These are phyloP conservation scores for Hemiprocne comata DNA, from an alignment of 2,113 vertebrate species.

Conservation along the genomic window DNA sequence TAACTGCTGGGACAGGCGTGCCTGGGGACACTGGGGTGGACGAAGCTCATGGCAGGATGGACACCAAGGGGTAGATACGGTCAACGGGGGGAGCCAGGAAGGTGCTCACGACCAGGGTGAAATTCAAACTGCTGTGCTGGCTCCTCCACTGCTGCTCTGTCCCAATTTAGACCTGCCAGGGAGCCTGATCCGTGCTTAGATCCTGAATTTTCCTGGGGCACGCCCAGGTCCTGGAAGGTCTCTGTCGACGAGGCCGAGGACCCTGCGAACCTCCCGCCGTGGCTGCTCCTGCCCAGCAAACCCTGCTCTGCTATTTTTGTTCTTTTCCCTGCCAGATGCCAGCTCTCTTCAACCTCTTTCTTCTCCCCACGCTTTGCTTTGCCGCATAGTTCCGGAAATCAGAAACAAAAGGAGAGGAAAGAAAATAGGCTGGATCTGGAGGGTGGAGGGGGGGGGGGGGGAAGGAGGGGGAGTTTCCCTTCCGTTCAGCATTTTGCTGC, in stretches of 20 bases:
- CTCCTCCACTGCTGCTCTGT: no score
- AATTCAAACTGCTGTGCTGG: not conserved
- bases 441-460: no score
- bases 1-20: no score
- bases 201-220: not conserved
- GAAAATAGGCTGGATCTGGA: not conserved
- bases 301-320: constrained; percentile 38
- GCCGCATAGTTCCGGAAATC: constrained; percentile 53
- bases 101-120: accelerated
- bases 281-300: not conserved
- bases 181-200: no score
- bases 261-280: accelerated
- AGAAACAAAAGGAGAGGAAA: constrained; percentile 60
- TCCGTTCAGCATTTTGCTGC: no score
- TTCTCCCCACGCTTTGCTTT: constrained; percentile 55
- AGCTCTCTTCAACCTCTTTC: constrained; percentile 57
- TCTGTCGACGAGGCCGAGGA: not conserved
- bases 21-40: not conserved
- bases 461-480: no score
- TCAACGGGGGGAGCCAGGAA: not conserved
- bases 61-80: not conserved
- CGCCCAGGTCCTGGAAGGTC: not conserved
- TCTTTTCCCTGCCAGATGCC: constrained; percentile 70
- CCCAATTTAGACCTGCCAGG: not conserved
- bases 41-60: accelerated